These are phyloP conservation scores for Eleutherodactylus coqui DNA, from an alignment of 2,797 vertebrate species.

Conservation along the genomic window DNA sequence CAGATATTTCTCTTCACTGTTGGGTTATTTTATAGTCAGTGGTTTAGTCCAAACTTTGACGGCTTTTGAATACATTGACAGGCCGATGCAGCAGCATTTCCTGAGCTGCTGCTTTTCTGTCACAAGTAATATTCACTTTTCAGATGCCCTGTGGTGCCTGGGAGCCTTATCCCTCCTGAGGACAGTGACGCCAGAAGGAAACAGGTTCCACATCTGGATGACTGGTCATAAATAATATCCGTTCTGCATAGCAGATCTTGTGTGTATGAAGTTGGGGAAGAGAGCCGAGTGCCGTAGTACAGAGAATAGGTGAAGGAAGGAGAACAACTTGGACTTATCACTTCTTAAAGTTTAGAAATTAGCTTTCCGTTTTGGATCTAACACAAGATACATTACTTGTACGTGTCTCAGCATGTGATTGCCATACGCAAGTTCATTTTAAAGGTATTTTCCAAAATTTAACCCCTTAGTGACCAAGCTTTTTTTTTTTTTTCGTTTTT, in stretches of 20 bases:
- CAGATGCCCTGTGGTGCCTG: constrained; percentile 60
- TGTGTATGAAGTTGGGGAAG: constrained; percentile 2
- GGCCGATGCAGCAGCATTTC: constrained; percentile 23
- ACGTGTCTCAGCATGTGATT: too few species aligned
- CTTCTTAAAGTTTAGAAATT: not conserved
- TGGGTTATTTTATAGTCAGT: constrained; percentile 42
- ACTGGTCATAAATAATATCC: constrained; percentile 55
- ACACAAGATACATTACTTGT: too few species aligned
- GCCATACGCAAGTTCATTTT: too few species aligned
- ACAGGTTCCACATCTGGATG: constrained; percentile 33
- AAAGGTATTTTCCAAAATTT: too few species aligned
- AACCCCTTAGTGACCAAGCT: too few species aligned
- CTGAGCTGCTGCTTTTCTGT: constrained; percentile 57
- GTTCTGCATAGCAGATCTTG: constrained; percentile 42
- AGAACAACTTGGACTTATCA: not conserved
- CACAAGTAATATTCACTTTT: constrained; percentile 61
- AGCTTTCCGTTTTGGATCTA: not conserved
- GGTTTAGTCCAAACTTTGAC: constrained; percentile 44
- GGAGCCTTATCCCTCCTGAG: not conserved
- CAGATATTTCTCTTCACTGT: constrained; percentile 23
- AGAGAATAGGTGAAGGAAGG: not conserved
- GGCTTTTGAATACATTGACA: constrained; percentile 45
- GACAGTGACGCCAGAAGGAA: constrained; percentile 63
- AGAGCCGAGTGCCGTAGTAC: not conserved
- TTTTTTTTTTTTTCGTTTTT: too few species aligned